Base-by-base conservation (phyloP, 2,888 invertebrate genomes). In the Cosmopolites sordidus region DNA sequence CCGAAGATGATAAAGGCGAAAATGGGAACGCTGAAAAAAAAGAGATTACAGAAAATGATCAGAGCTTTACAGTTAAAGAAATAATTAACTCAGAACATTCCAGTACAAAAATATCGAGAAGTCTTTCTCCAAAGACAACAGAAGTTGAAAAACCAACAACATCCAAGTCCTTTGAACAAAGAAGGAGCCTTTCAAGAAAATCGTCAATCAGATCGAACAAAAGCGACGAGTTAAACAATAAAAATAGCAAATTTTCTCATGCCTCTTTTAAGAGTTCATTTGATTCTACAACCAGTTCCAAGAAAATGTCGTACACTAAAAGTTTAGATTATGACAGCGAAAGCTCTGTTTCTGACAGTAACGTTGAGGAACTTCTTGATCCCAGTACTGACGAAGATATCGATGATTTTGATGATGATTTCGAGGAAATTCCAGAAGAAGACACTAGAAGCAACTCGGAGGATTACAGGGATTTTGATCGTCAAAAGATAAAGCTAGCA, bases 301-400 rank as follows among this genome's bases (percentile, higher is more conserved):
- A 71, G 49, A 72, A 73, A 55, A 64, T 66, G 43, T 74, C 74
- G 0, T 74, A 74, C 58, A 74, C 74, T 1, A 74, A 73, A 65
- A 73, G 73, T 1, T 49, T 74, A 29, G 74, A 73, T 48, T 70
- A 73, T 48, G 73, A 73, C 43, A 72, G 73, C 54, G 73, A 73
- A 49, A 73, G 73, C 5, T 74, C 74, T 11, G 73, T 75, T 9
- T 74, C 74, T 1, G 75, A 75, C 43, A 74, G 73, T 52, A 75
- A 74, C 54, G 67, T 74, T n/a, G 75, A 74, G 47, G 74, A 75
- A 48, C 52, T 74, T 16, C 50, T 72, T 6, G 60, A 64, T 37
- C 64, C 62, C 49, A 64, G 68, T 12, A 71, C 72, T 4, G 71
- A 71, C 40, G 67, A 65, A 9, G 68, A 64, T 49, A 66, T 69